Evolutionary conservation across 2,797 vertebrate species (phyloP).

Genomic region (Babyrousa celebensis): DNA sequence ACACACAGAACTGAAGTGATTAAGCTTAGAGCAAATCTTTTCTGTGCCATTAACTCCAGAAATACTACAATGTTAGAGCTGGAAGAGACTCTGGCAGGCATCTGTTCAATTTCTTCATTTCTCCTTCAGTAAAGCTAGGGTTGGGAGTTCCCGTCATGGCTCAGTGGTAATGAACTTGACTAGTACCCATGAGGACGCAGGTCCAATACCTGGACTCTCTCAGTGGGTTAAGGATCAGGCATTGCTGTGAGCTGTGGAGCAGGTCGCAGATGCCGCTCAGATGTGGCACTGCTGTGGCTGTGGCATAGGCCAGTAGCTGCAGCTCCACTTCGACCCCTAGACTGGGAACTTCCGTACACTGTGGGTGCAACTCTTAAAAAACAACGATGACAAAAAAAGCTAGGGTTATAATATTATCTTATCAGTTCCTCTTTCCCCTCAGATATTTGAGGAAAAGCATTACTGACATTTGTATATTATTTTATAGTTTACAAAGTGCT

Average conservation of each 20-base stretch:
- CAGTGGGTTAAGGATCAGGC: too few relatives aligned
- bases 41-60: slow-evolving; percentile 30
- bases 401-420: neutral
- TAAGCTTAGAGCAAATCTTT: slow-evolving; percentile 34
- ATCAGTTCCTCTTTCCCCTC: slow-evolving; percentile 13
- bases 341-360: too few relatives aligned
- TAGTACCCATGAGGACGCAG: too few relatives aligned
- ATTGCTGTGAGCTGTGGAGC: too few relatives aligned
- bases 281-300: too few relatives aligned
- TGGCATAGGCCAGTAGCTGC: too few relatives aligned
- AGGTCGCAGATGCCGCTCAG: too few relatives aligned
- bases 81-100: neutral
- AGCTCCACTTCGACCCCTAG: too few relatives aligned
- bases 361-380: too few relatives aligned
- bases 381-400: neutral
- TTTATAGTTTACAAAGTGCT: slow-evolving; percentile 21
- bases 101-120: neutral
- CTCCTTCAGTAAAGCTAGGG: slow-evolving; percentile 44
- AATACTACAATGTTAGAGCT: slow-evolving; percentile 36
- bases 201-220: too few relatives aligned
- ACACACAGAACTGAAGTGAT: slow-evolving; percentile 23
- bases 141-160: neutral
- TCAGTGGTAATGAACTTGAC: too few relatives aligned
- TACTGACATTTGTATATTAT: neutral
- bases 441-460: slow-evolving; percentile 49